Percentiles rank a stretch among this genome's conserved stretches.
phyloP scores from a whole-genome alignment of 2,113 vertebrate species.

The Archocentrus centrarchus region DNA sequence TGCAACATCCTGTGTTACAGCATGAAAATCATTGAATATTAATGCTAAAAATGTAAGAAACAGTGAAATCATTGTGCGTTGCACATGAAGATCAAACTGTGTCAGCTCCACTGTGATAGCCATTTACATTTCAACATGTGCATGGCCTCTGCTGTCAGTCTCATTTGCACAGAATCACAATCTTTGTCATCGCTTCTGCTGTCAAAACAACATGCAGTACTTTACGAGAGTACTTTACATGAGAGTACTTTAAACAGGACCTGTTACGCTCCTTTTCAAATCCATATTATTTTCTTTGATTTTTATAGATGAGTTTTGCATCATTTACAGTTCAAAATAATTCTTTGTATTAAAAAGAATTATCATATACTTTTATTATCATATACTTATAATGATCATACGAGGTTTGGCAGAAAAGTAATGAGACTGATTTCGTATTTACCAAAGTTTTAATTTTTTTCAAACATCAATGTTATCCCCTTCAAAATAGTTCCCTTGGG shows the following conservation, averaged over 20 bases:
- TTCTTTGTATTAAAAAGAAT: background rate
- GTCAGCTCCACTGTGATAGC: background rate
- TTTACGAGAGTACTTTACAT: no score
- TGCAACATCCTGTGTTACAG: background rate
- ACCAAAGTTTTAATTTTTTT: no score
- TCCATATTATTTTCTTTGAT: no score
- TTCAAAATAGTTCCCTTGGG: no score
- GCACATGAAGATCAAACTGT: background rate
- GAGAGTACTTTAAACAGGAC: no score
- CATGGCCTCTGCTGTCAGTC: conserved; percentile 7
- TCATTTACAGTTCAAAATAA: background rate
- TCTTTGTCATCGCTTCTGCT: background rate
- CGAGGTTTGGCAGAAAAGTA: no score
- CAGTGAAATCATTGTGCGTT: background rate
- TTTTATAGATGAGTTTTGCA: background rate
- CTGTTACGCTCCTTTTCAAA: no score
- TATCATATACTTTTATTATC: background rate
- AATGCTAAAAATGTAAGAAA: conserved; percentile 11
- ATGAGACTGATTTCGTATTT: no score
- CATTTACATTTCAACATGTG: conserved; percentile 23
- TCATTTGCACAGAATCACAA: background rate
- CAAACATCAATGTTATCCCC: no score
- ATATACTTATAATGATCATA: background rate
- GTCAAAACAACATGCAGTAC: no score
- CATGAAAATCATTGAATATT: conserved; percentile 9